phyloP scores from a whole-genome alignment of 1,140 invertebrate genomes.

The Zophobas morio region DNA sequence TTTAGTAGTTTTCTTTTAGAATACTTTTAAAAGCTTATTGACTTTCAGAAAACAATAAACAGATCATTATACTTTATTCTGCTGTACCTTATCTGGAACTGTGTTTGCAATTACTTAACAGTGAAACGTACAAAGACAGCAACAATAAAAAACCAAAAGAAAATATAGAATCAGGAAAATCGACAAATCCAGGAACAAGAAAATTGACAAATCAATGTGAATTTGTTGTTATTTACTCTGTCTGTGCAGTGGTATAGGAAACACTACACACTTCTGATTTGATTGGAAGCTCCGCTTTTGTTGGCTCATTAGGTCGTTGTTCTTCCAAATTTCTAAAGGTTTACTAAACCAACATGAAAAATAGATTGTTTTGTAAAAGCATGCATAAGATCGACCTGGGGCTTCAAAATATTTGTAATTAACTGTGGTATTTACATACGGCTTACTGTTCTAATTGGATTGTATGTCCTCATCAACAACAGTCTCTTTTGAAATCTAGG shows the following conservation, averaged over 20 bases:
- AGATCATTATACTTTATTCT: too few species aligned
- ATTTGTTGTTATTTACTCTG: slow-evolving; percentile 40
- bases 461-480: too few species aligned
- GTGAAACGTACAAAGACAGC: slow-evolving; percentile 10
- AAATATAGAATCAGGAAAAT: slow-evolving; percentile 22
- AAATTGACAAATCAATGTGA: slow-evolving; percentile 30
- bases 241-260: slow-evolving; percentile 35
- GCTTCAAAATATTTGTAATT: too few species aligned
- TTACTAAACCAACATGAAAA: not conserved
- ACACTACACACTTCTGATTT: slow-evolving; percentile 44
- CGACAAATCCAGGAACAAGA: too few species aligned
- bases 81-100: not conserved
- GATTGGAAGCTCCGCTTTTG: slow-evolving; percentile 41
- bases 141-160: slow-evolving; percentile 8
- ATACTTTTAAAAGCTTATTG: too few species aligned
- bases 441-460: too few species aligned
- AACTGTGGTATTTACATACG: too few species aligned
- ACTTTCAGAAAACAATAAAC: too few species aligned
- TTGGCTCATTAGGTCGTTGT: slow-evolving; percentile 33
- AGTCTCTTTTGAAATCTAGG: too few species aligned
- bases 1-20: too few species aligned
- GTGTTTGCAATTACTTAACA: slow-evolving; percentile 8
- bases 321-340: slow-evolving; percentile 36
- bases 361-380: too few species aligned
- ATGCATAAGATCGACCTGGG: too few species aligned